phyloP scores from a whole-genome alignment of 2,888 invertebrate species.

The Pandemis heparana region DNA sequence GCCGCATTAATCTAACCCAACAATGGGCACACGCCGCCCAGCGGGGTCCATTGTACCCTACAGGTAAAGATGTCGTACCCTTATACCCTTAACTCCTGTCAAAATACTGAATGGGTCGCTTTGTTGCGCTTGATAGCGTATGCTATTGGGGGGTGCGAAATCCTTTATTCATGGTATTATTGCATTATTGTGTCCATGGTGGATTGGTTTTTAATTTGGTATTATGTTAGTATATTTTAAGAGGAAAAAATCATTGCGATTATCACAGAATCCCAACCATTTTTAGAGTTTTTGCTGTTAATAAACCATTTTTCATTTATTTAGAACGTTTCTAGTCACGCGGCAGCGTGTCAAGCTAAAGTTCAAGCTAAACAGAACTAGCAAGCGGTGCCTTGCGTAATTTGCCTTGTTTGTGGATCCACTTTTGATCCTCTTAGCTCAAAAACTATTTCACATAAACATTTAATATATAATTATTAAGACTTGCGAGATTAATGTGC shows the following conservation, averaged over 20 bases:
- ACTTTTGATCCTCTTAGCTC: no score
- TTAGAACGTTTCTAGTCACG: no score
- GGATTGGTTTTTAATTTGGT: slow-evolving; percentile 28
- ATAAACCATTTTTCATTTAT: no score
- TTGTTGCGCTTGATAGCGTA: slow-evolving; percentile 67
- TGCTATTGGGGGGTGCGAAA: slow-evolving; percentile 48
- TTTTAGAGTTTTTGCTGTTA: background rate
- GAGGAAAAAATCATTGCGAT: no score
- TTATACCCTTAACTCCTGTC: slow-evolving; percentile 79
- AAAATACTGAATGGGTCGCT: slow-evolving; percentile 68
- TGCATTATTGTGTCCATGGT: slow-evolving; percentile 33
- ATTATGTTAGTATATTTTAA: slow-evolving; percentile 1
- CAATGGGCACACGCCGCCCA: slow-evolving; percentile 55
- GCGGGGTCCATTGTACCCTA: slow-evolving; percentile 54
- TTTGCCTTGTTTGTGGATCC: no score
- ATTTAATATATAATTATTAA: no score
- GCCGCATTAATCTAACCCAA: slow-evolving; percentile 53
- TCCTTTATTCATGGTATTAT: slow-evolving; percentile 51
- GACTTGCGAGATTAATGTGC: no score
- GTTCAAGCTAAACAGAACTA: no score
- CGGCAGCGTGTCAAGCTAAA: no score
- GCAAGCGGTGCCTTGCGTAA: no score
- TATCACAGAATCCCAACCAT: background rate
- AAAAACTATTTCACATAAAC: no score
- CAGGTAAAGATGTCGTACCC: slow-evolving; percentile 72